Conservation (phyloP, 1,140 invertebrate species). For the Homarus americanus region DNA sequence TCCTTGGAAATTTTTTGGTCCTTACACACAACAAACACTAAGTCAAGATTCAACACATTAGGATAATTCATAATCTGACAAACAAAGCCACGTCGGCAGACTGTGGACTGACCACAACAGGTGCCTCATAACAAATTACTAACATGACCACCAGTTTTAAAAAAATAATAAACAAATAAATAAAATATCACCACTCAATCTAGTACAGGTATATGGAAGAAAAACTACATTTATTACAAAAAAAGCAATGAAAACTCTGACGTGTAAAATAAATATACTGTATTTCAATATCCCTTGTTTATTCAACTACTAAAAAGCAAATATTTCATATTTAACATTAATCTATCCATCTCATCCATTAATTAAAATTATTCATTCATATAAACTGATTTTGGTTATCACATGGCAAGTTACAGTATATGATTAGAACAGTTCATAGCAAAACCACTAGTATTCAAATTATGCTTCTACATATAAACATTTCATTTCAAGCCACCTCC, state of each 20-base stretch:
- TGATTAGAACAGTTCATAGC: slow-evolving; percentile 22
- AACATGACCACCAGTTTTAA: neutral
- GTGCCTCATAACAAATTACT: neutral
- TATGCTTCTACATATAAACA: slow-evolving; percentile 39
- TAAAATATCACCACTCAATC: neutral
- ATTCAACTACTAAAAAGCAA: neutral
- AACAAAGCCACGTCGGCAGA: neutral
- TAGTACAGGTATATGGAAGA: neutral
- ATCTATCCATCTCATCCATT: neutral
- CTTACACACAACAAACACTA: slow-evolving; percentile 2
- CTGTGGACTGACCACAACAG: neutral
- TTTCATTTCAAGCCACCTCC: slow-evolving; percentile 5
- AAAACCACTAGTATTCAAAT: slow-evolving; percentile 39
- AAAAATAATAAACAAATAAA: neutral
- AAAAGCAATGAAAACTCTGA: slow-evolving; percentile 8
- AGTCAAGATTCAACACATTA: neutral
- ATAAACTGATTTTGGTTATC: slow-evolving; percentile 33
- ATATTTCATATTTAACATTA: neutral
- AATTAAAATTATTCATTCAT: slow-evolving; percentile 3
- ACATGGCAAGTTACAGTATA: slow-evolving; percentile 34
- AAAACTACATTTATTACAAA: neutral
- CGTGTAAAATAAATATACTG: neutral
- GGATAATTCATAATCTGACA: neutral
- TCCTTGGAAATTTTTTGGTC: neutral
- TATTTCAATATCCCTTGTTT: neutral